Percentiles rank a stretch among this genome's conserved stretches.
Evolutionary conservation across 2,113 vertebrate genomes (phyloP).

Genomic region (Ciconia maguari): DNA sequence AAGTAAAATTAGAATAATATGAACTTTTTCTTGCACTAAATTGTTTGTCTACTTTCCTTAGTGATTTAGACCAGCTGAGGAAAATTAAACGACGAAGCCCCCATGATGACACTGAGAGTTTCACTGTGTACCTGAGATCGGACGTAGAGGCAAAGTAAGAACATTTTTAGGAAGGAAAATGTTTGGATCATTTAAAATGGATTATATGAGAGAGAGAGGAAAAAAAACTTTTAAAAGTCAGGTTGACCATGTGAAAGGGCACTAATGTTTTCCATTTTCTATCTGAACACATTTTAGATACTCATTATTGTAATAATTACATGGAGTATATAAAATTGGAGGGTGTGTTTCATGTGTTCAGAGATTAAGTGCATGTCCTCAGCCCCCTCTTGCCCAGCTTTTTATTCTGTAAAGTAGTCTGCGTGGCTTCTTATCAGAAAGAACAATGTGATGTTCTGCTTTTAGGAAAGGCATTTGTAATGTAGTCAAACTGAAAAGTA

Average conservation of each 20-base stretch:
- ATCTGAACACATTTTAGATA: not conserved
- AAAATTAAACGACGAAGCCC: slow-evolving; percentile 93
- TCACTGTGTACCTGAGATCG: slow-evolving; percentile 94
- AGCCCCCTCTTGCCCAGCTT: not conserved
- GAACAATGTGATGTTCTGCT: not conserved
- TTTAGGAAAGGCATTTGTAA: not conserved
- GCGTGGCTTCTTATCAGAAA: not conserved
- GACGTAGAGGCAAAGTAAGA: slow-evolving; percentile 96
- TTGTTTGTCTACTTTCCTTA: slow-evolving; percentile 38
- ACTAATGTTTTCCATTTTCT: not conserved
- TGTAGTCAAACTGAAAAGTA: not conserved
- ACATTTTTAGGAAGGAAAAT: not conserved
- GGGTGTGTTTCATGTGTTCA: not conserved
- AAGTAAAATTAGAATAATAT: not conserved
- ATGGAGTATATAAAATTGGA: not conserved
- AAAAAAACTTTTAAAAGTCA: not conserved
- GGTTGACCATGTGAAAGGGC: not conserved
- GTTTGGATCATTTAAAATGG: not conserved
- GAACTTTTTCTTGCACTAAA: not conserved
- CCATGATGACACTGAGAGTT: slow-evolving; percentile 94
- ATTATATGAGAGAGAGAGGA: not conserved
- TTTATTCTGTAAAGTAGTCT: not conserved
- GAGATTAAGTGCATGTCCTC: not conserved
- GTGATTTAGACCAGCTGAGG: slow-evolving; percentile 92
- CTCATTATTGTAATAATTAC: not conserved